Conservation (phyloP, 2,113 vertebrate species). For the Aix galericulata region DNA sequence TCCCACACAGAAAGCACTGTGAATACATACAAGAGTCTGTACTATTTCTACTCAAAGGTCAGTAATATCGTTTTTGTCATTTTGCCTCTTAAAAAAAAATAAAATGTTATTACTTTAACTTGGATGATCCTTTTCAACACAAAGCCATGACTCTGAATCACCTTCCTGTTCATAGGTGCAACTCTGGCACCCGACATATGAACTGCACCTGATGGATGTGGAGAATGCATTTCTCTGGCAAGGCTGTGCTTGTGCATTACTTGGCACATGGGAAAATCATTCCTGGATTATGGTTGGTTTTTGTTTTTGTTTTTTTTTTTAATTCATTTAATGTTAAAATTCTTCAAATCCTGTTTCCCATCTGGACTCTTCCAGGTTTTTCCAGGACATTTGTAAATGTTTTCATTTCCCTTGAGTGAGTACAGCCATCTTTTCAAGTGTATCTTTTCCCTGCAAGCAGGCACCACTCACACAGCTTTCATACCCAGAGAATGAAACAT, state of each 20-base stretch:
- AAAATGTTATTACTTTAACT: neutral
- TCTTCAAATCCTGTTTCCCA: constrained; percentile 10
- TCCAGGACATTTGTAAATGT: constrained; percentile 9
- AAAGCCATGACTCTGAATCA: neutral
- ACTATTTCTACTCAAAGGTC: neutral
- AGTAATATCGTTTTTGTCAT: neutral
- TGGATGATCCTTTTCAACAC: neutral
- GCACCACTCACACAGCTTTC: constrained; percentile 30
- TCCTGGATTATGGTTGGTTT: neutral
- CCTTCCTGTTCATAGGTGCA: neutral
- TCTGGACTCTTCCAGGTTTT: neutral
- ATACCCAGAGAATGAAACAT: neutral
- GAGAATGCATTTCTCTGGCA: neutral
- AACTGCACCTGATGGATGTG: neutral
- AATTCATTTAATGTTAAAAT: neutral
- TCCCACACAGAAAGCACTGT: neutral
- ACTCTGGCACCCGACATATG: neutral
- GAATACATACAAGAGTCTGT: neutral
- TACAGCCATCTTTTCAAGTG: constrained; percentile 24
- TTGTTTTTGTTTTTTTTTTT: neutral
- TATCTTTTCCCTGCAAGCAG: constrained; percentile 39
- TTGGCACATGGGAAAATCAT: neutral
- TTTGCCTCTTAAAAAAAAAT: neutral
- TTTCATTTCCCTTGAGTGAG: neutral
- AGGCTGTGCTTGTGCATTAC: neutral